Evolutionary conservation across 2,888 invertebrate genomes (phyloP).

Genomic region (Spatulosminthurus flaviceps): DNA sequence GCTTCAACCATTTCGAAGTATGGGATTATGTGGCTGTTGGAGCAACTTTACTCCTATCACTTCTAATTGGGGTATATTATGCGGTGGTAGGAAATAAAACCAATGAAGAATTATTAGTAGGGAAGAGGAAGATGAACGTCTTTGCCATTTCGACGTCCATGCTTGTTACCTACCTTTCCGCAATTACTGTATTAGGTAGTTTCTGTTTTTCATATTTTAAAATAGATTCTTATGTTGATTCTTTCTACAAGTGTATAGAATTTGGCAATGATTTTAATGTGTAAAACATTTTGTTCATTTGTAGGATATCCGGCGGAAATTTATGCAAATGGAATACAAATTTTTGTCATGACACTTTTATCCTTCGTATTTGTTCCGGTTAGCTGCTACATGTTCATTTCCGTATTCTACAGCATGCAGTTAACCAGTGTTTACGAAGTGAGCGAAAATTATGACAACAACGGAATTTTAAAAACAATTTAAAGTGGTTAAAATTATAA

Average conservation of each 20-base stretch:
- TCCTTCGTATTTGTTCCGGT: constrained; percentile 54
- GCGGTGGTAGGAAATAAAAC: constrained; percentile 40
- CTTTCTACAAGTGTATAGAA: background rate
- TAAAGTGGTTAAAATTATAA: background rate
- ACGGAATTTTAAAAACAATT: background rate
- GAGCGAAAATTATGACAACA: background rate
- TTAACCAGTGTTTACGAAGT: constrained; percentile 62
- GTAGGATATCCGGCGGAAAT: constrained; percentile 61
- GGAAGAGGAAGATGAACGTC: constrained; percentile 36
- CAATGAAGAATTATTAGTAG: constrained; percentile 40
- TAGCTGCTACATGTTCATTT: constrained; percentile 60
- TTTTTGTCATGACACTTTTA: constrained; percentile 55
- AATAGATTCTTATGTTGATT: too few species aligned
- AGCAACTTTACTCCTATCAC: constrained; percentile 51
- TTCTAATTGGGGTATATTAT: constrained; percentile 54
- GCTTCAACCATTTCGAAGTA: constrained; percentile 3
- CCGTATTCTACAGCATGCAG: constrained; percentile 60
- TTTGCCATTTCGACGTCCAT: constrained; percentile 41
- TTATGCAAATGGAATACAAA: constrained; percentile 58
- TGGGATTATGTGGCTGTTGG: constrained; percentile 56
- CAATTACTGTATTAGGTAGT: constrained; percentile 42
- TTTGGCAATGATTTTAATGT: too few species aligned
- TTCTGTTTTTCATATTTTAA: background rate
- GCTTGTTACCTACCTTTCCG: constrained; percentile 42
- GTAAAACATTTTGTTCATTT: background rate